Evolutionary conservation across 2,888 invertebrate species (phyloP).

Genomic region (Leptopterna dolabrata): DNA sequence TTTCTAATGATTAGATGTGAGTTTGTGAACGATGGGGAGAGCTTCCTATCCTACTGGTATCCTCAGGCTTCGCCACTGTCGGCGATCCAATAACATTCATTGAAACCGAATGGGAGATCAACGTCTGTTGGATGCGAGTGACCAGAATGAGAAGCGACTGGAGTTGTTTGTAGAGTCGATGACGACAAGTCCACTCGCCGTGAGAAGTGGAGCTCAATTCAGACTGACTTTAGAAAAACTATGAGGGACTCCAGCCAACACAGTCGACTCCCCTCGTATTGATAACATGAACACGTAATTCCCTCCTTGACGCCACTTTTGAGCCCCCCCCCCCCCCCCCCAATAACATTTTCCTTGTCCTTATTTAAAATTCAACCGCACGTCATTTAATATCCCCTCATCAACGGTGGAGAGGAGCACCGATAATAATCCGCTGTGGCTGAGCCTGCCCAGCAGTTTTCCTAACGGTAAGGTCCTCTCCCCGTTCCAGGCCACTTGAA

Average conservation of each 20-base stretch:
- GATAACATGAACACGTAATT: constrained; percentile 30
- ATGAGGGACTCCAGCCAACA: not conserved
- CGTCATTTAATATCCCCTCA: constrained; percentile 33
- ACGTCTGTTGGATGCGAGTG: not conserved
- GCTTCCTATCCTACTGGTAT: too few relatives aligned
- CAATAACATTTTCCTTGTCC: too few relatives aligned
- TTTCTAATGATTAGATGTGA: too few relatives aligned
- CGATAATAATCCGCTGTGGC: not conserved
- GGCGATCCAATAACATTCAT: too few relatives aligned
- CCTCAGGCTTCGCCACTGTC: too few relatives aligned
- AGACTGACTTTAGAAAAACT: not conserved
- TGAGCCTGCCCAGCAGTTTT: not conserved
- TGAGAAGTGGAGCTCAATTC: not conserved
- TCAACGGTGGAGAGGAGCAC: not conserved
- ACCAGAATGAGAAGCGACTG: not conserved
- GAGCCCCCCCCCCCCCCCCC: too few relatives aligned
- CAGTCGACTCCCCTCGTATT: not conserved
- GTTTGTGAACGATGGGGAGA: too few relatives aligned
- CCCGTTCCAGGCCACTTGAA: not conserved
- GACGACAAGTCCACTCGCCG: not conserved
- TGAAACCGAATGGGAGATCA: too few relatives aligned
- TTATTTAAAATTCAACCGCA: constrained; percentile 44
- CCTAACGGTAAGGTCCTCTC: not conserved
- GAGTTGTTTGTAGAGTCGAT: not conserved
- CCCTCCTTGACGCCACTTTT: constrained; percentile 6